A percentile compares a stretch with the other conserved stretches of the same genome.
These are phyloP conservation scores for Priocnemis perturbator DNA, from an alignment of 2,888 invertebrate species.

Conservation along the genomic window DNA sequence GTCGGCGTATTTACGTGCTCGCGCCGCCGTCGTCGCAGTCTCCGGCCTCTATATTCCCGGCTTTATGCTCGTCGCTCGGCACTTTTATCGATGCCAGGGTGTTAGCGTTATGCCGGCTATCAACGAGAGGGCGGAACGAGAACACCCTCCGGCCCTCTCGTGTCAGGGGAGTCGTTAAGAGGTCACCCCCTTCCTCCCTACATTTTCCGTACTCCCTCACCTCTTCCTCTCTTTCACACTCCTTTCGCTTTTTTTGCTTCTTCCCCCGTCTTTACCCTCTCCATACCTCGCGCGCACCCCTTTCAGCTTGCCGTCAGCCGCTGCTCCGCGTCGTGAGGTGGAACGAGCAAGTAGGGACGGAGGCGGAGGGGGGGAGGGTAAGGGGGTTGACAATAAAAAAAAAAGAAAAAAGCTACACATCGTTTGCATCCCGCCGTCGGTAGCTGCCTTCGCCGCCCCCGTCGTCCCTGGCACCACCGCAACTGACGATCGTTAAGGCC, in stretches of 20 bases:
- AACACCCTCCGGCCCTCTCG: constrained; percentile 43
- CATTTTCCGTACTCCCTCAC: constrained; percentile 7
- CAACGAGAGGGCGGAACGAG: constrained; percentile 51
- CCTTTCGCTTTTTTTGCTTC: neutral
- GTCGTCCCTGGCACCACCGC: too few relatives aligned
- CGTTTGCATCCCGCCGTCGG: neutral
- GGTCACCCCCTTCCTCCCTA: constrained; percentile 37
- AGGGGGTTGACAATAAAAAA: too few relatives aligned
- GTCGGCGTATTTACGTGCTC: constrained; percentile 48
- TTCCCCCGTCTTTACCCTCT: constrained; percentile 3
- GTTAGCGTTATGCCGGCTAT: constrained; percentile 64
- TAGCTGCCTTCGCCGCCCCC: too few relatives aligned
- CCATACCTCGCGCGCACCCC: neutral
- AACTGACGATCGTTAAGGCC: neutral
- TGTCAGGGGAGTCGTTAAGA: constrained; percentile 60
- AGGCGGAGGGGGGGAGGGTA: neutral
- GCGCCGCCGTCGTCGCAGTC: constrained; percentile 27
- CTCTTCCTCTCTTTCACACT: constrained; percentile 4
- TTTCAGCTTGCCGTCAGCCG: constrained; percentile 1
- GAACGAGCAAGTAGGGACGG: too few relatives aligned
- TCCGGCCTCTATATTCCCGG: constrained; percentile 32
- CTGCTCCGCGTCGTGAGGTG: too few relatives aligned
- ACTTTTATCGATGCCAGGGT: constrained; percentile 64
- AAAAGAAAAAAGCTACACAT: neutral
- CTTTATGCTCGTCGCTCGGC: constrained; percentile 55